These are phyloP conservation scores for Poeciliopsis prolifica DNA, from an alignment of 2,113 vertebrate species.

Conservation along the genomic window DNA sequence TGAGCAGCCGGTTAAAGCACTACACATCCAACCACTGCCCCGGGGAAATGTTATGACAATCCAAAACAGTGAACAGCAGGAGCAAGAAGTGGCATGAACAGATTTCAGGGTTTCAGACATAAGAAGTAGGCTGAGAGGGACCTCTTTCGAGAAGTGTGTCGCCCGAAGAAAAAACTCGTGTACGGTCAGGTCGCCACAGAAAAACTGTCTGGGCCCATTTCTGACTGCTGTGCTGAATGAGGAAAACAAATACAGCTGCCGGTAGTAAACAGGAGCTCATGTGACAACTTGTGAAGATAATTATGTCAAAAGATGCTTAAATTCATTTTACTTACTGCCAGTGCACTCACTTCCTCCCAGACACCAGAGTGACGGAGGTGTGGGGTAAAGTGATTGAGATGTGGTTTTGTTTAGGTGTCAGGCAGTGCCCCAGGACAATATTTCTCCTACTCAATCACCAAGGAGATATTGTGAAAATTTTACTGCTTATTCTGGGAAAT, in stretches of 20 bases:
- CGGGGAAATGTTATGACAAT: slow-evolving; percentile 80
- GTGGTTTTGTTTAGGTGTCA: slow-evolving; percentile 66
- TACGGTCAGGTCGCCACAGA: slow-evolving; percentile 61
- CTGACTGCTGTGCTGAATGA: slow-evolving; percentile 48
- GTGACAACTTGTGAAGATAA: slow-evolving; percentile 36
- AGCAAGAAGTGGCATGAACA: slow-evolving; percentile 83
- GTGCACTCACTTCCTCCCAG: slow-evolving; percentile 12
- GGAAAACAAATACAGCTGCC: slow-evolving; percentile 66
- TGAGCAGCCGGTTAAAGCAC: slow-evolving; percentile 50
- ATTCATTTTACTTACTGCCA: not conserved
- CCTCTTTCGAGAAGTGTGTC: slow-evolving; percentile 73
- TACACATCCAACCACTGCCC: slow-evolving; percentile 60
- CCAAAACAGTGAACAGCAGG: slow-evolving; percentile 66
- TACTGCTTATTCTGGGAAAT: slow-evolving; percentile 54
- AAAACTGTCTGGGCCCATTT: slow-evolving; percentile 58
- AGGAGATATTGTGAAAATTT: slow-evolving; percentile 61
- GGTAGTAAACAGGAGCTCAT: slow-evolving; percentile 45
- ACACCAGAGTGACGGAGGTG: slow-evolving; percentile 22
- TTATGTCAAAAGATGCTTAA: not conserved
- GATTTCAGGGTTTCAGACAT: slow-evolving; percentile 69
- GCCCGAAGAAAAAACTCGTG: slow-evolving; percentile 79
- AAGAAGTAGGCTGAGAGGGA: slow-evolving; percentile 70
- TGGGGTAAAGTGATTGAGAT: slow-evolving; percentile 58
- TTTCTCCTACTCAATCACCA: slow-evolving; percentile 53
- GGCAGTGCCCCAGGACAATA: slow-evolving; percentile 54